Evolutionary conservation across 2,888 invertebrate species (phyloP).

Genomic region (Melinaea menophilus): DNA sequence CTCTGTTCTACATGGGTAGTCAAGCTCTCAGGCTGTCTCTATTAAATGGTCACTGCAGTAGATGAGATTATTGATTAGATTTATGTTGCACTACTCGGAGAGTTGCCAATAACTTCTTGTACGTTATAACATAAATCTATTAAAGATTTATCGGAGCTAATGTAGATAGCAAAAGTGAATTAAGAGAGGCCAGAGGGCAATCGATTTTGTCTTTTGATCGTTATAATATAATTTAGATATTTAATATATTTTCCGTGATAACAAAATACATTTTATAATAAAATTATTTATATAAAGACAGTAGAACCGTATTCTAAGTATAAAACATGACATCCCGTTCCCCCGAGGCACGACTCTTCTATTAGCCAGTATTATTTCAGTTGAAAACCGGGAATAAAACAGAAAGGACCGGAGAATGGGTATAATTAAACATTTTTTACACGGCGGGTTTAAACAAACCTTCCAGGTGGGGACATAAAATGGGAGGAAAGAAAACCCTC

Average conservation of each 20-base stretch:
- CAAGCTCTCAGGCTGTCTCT: neutral
- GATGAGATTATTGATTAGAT: conserved; percentile 8
- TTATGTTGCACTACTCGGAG: conserved; percentile 6
- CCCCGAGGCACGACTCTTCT: conserved; percentile 16
- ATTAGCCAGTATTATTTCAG: conserved; percentile 30
- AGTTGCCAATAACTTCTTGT: conserved; percentile 8
- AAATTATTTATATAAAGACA: neutral
- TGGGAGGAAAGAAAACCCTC: conserved; percentile 27
- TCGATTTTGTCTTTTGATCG: conserved; percentile 12
- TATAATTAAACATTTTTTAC: conserved; percentile 32
- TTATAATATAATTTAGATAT: no score
- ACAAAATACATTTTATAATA: neutral
- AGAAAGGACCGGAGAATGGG: conserved; percentile 25
- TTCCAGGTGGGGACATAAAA: conserved; percentile 31
- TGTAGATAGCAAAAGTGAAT: no score
- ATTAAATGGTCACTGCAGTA: conserved; percentile 8
- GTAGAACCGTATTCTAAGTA: conserved; percentile 3
- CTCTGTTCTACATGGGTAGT: neutral
- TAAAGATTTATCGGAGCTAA: neutral
- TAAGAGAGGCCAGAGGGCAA: no score
- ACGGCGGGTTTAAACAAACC: conserved; percentile 33
- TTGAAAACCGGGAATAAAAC: conserved; percentile 25
- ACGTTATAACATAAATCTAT: conserved; percentile 6
- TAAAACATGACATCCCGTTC: conserved; percentile 17
- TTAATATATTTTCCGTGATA: no score